Evolutionary conservation across 35 echinoderm and acorn worm species (phyloP).

Genomic region (Diadema setosum): DNA sequence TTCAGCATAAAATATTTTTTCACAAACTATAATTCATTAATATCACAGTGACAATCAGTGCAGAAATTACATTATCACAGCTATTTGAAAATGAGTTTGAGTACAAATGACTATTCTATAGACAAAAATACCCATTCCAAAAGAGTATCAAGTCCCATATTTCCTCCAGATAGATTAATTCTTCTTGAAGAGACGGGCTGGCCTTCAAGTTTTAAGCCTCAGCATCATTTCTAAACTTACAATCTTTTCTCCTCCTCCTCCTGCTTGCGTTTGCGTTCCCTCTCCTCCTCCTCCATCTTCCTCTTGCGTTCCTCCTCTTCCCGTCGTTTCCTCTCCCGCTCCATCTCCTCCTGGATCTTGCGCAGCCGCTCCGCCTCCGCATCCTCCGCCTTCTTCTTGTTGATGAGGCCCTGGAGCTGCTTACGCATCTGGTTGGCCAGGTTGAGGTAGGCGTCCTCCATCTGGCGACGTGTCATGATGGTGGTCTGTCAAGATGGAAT

Average conservation of each 20-base stretch:
- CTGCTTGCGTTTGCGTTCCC: constrained; percentile 37
- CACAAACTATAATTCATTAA: too few species aligned
- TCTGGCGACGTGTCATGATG: constrained; percentile 74
- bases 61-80: too few species aligned
- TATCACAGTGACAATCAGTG: too few species aligned
- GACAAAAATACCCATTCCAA: too few species aligned
- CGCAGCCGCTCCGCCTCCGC: constrained; percentile 43
- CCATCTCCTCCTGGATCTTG: constrained; percentile 68
- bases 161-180: too few species aligned
- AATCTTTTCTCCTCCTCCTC: constrained; percentile 53
- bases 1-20: too few species aligned
- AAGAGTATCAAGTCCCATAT: too few species aligned
- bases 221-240: constrained; percentile 1
- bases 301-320: constrained; percentile 62
- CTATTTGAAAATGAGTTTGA: too few species aligned
- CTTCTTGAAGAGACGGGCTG: too few species aligned
- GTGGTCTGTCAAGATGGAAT: constrained; percentile 55
- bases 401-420: constrained; percentile 52
- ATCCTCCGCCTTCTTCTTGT: constrained; percentile 75
- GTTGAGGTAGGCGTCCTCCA: constrained; percentile 72
- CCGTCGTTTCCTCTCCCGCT: constrained; percentile 74
- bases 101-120: too few species aligned
- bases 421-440: constrained; percentile 55
- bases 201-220: not conserved
- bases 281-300: constrained; percentile 67